A percentile compares a stretch with the other conserved stretches of the same genome.
Evolutionary conservation across 92 coral and sea anemone species (phyloP).

Genomic region (Scolanthus callimorphus): DNA sequence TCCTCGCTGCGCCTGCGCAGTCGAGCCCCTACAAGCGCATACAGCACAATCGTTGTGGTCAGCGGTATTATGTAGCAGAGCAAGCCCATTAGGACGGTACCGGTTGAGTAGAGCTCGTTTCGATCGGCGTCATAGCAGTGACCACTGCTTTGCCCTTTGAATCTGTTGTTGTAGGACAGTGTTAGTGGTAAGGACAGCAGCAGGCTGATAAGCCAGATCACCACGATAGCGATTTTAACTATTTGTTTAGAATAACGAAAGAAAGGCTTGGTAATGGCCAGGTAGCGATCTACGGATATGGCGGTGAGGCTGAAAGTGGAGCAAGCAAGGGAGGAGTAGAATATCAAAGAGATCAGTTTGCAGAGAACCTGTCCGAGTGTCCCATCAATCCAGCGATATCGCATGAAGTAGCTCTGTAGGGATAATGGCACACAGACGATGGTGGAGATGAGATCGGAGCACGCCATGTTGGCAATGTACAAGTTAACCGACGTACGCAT

Average conservation of each 20-base stretch:
- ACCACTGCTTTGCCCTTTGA: not conserved
- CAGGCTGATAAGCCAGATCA: constrained; percentile 13
- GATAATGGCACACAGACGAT: constrained; percentile 13
- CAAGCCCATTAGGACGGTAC: constrained; percentile 19
- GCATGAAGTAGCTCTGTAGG: not conserved
- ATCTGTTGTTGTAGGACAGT: constrained; percentile 1
- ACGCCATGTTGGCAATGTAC: constrained; percentile 35
- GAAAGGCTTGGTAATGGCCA: constrained; percentile 22
- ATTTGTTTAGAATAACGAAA: constrained; percentile 11
- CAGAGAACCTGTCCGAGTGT: not conserved
- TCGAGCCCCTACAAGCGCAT: constrained; percentile 9
- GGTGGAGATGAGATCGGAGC: constrained; percentile 22
- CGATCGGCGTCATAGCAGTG: constrained; percentile 16
- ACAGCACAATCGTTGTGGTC: not conserved
- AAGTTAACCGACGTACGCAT: constrained; percentile 22
- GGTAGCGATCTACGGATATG: constrained; percentile 18
- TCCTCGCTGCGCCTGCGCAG: constrained; percentile 18
- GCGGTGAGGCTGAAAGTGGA: constrained; percentile 28
- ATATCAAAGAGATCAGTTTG: constrained; percentile 7
- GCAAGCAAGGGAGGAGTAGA: constrained; percentile 28
- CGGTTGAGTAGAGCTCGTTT: constrained; percentile 10
- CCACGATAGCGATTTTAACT: not conserved
- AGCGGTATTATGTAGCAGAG: constrained; percentile 29
- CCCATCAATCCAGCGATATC: constrained; percentile 8
- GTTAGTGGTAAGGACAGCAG: constrained; percentile 11